Evolutionary conservation across 2,113 vertebrate genomes (phyloP).

Genomic region (Bufo gargarizans): DNA sequence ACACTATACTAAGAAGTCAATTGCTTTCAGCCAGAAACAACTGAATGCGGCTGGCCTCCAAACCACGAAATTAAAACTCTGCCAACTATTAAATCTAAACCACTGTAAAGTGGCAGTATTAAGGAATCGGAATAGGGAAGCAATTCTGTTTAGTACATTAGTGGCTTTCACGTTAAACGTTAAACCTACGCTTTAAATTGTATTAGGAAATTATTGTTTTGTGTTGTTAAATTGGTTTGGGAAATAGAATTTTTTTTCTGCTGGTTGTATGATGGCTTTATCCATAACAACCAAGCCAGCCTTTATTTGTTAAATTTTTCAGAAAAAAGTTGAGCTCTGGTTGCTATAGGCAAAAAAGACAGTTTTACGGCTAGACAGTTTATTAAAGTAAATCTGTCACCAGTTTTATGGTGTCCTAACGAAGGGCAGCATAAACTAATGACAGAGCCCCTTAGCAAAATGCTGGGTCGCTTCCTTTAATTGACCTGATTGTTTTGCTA

Average conservation of each 20-base stretch:
- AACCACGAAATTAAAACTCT: conserved; percentile 39
- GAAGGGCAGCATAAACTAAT: too few relatives aligned
- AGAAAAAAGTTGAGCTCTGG: too few relatives aligned
- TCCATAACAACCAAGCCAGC: too few relatives aligned
- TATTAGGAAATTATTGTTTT: background rate
- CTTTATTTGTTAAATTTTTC: too few relatives aligned
- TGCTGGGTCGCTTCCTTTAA: too few relatives aligned
- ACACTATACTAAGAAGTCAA: conserved; percentile 17
- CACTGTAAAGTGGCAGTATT: conserved; percentile 32
- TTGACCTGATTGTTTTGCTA: too few relatives aligned
- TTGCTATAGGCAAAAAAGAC: too few relatives aligned
- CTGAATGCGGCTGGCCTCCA: conserved; percentile 18
- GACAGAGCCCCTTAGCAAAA: too few relatives aligned
- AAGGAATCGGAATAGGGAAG: background rate
- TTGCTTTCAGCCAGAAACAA: conserved; percentile 40
- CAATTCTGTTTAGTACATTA: background rate
- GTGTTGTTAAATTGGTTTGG: background rate
- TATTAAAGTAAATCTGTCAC: too few relatives aligned
- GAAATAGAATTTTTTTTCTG: background rate
- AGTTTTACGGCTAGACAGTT: too few relatives aligned
- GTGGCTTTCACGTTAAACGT: background rate
- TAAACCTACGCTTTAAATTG: background rate
- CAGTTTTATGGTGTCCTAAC: too few relatives aligned
- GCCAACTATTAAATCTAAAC: conserved; percentile 41
- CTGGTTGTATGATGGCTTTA: background rate